Evolutionary conservation across 2,797 vertebrate genomes (phyloP).

Genomic region (Pantherophis alleghaniensis): DNA sequence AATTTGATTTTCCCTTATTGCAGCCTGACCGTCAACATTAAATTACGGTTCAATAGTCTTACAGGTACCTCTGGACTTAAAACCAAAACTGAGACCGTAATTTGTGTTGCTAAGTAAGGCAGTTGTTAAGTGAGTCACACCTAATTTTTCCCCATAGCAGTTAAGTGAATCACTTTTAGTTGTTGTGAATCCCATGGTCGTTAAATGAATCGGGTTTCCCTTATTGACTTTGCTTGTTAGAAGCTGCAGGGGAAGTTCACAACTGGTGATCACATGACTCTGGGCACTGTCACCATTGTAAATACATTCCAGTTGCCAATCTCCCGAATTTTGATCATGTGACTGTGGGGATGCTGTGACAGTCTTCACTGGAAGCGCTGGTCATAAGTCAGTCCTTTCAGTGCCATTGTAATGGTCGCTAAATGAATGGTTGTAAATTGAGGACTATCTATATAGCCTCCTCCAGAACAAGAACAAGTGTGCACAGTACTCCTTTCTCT

Average conservation of each 20-base stretch:
- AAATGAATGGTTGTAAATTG: not conserved
- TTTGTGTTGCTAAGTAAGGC: not conserved
- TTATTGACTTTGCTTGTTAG: not conserved
- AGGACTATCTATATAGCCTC: not conserved
- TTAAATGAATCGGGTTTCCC: not conserved
- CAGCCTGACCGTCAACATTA: not conserved
- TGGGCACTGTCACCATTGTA: no score
- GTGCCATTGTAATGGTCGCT: not conserved
- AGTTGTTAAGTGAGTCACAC: not conserved
- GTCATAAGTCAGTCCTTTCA: not conserved
- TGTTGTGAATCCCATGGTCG: not conserved
- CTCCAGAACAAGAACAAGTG: not conserved
- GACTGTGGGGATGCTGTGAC: not conserved
- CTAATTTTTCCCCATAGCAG: not conserved
- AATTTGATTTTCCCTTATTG: not conserved
- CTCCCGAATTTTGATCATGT: not conserved
- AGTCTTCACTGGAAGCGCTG: not conserved
- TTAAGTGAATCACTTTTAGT: not conserved
- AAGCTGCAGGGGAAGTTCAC: not conserved
- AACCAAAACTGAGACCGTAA: not conserved
- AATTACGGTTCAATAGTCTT: not conserved
- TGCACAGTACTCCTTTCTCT: no score
- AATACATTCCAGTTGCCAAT: not conserved
- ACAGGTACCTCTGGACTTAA: not conserved
- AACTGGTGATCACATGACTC: not conserved